phyloP scores from a whole-genome alignment of 2,113 vertebrate species.

The Illadopsis cleaveri region DNA sequence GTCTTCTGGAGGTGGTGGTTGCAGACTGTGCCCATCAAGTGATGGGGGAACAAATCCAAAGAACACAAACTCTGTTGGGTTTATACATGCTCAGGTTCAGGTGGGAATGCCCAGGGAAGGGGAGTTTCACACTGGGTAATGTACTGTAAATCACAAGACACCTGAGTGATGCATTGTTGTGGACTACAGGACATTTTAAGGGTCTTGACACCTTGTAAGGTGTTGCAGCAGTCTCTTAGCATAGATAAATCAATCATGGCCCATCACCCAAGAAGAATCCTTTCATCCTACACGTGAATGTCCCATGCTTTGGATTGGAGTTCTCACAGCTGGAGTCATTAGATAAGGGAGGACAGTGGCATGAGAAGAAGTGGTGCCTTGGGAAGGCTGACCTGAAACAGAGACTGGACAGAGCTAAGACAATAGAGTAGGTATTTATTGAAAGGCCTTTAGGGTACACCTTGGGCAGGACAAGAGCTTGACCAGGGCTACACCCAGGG shows the following conservation, averaged over 20 bases:
- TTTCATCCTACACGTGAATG: no score
- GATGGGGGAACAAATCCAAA: neutral
- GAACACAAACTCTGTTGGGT: accelerated
- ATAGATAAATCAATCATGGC: accelerated
- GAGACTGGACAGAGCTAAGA: no score
- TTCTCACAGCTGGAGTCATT: neutral
- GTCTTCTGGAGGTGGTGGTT: neutral
- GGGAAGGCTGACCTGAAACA: no score
- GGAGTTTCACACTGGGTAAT: neutral
- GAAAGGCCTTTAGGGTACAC: no score
- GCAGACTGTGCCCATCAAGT: neutral
- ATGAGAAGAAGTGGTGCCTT: neutral
- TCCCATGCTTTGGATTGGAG: neutral
- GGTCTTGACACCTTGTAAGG: no score
- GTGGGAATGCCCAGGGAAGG: neutral
- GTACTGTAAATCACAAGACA: no score
- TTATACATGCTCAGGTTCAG: neutral
- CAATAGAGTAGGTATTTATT: no score
- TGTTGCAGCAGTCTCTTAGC: neutral
- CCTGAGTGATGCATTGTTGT: accelerated
- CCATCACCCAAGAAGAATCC: neutral
- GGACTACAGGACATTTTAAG: neutral
- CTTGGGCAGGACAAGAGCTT: no score
- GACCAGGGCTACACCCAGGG: no score
- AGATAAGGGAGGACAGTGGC: neutral